phyloP scores from a whole-genome alignment of 2,888 invertebrate species.

The Brenthis daphne region DNA sequence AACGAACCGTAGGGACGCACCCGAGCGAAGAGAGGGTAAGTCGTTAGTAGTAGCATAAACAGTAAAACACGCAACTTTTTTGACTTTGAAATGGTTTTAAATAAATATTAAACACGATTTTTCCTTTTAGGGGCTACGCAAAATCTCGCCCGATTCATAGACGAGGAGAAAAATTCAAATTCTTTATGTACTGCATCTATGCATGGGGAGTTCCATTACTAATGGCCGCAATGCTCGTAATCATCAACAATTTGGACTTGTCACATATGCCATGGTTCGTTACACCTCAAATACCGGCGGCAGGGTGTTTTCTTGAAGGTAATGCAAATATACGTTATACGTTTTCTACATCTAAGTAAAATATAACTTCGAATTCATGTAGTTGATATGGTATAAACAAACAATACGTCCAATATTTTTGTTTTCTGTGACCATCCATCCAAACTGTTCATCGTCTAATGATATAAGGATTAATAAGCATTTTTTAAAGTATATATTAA shows the following conservation, averaged over 20 bases:
- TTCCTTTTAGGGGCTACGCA: conserved; percentile 62
- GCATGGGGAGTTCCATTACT: conserved; percentile 62
- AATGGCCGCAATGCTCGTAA: conserved; percentile 48
- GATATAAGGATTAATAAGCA: no score
- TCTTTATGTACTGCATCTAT: conserved; percentile 63
- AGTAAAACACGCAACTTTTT: no score
- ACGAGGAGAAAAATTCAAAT: conserved; percentile 65
- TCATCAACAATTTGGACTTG: conserved; percentile 49
- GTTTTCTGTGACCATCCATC: no score
- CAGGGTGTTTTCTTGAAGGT: conserved; percentile 67
- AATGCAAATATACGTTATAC: not conserved
- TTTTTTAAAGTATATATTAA: no score
- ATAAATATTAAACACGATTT: not conserved
- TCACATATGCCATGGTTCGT: conserved; percentile 59
- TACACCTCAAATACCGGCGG: conserved; percentile 53
- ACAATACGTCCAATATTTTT: no score
- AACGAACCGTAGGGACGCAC: no score
- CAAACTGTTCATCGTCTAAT: no score
- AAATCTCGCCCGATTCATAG: conserved; percentile 70
- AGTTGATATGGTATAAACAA: no score
- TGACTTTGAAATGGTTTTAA: not conserved
- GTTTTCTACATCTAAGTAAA: no score
- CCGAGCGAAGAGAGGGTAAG: no score
- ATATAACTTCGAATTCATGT: no score
- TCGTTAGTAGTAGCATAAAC: no score